Evolutionary conservation across 2,888 invertebrate species (phyloP).

Genomic region (Dioctria rufipes): DNA sequence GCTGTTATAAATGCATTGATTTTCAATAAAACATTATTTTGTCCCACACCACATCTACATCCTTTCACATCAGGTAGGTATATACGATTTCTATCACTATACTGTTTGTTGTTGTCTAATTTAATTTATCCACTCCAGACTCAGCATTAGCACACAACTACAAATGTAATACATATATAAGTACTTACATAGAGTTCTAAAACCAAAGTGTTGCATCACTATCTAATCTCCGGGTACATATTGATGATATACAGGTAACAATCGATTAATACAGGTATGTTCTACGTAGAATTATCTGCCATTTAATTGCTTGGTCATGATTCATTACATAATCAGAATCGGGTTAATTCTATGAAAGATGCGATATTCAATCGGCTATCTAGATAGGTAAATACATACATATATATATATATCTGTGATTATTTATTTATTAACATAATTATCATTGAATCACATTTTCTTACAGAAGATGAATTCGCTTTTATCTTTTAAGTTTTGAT

Average conservation of each 20-base stretch:
- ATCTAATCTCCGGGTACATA: slow-evolving; percentile 37
- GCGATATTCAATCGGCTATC: background rate
- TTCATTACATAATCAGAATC: slow-evolving; percentile 36
- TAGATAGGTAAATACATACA: too few relatives aligned
- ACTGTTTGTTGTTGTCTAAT: background rate
- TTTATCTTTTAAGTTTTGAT: too few relatives aligned
- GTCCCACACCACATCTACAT: too few relatives aligned
- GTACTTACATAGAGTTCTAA: background rate
- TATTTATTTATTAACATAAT: too few relatives aligned
- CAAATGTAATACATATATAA: background rate
- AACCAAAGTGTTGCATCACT: slow-evolving; percentile 12
- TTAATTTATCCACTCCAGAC: too few relatives aligned
- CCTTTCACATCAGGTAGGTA: background rate
- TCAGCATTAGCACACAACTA: too few relatives aligned
- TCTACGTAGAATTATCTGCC: slow-evolving; percentile 39
- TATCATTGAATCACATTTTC: too few relatives aligned
- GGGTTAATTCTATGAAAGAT: slow-evolving; percentile 24
- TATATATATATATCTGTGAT: too few relatives aligned
- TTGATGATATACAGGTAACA: slow-evolving; percentile 24
- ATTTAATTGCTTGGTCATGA: slow-evolving; percentile 44
- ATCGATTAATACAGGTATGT: slow-evolving; percentile 26
- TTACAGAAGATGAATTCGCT: too few relatives aligned
- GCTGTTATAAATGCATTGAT: too few relatives aligned
- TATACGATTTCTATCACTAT: background rate
- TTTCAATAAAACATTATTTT: too few relatives aligned